A percentile compares a stretch with the other conserved stretches of the same genome.
Conservation (phyloP, 2,888 invertebrate species). For the Diogma glabrata region DNA sequence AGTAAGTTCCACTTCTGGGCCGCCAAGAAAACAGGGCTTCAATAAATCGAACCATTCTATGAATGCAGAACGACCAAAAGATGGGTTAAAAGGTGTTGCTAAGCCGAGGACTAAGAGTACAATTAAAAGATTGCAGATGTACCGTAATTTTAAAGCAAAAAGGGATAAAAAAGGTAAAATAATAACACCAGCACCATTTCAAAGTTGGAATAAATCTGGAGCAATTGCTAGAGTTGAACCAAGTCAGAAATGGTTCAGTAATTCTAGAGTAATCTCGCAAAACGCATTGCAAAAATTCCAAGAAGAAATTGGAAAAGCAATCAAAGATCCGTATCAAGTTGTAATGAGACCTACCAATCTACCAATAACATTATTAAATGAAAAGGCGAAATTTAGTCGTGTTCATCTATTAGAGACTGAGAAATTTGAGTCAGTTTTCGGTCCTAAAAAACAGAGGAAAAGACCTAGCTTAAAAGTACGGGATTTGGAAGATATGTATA, state of each 20-base stretch:
- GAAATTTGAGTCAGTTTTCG: conserved; percentile 88
- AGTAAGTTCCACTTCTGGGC: conserved; percentile 55
- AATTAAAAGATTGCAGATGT: conserved; percentile 95
- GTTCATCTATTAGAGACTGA: conserved; percentile 95
- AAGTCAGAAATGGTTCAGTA: conserved; percentile 98
- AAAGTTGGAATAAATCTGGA: conserved; percentile 79
- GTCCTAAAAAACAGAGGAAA: conserved; percentile 86
- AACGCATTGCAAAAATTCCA: conserved; percentile 80
- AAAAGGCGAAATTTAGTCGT: conserved; percentile 77
- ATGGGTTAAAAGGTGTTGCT: conserved; percentile 72
- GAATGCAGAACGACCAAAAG: conserved; percentile 79
- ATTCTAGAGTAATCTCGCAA: conserved; percentile 93
- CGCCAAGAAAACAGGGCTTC: conserved; percentile 73
- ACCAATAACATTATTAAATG: conserved; percentile 88
- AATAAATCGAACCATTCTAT: conserved; percentile 84
- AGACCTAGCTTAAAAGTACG: conserved; percentile 66
- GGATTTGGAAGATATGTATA: conserved; percentile 67
- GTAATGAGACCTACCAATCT: conserved; percentile 93
- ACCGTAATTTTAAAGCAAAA: conserved; percentile 92
- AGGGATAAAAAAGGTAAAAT: conserved; percentile 84
- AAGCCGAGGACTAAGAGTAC: conserved; percentile 82
- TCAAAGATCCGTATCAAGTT: conserved; percentile 94
- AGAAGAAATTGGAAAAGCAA: conserved; percentile 86
- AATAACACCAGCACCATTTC: conserved; percentile 88
- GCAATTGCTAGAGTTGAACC: conserved; percentile 92